These are phyloP conservation scores for Zelleria hepariella DNA, from an alignment of 2,888 invertebrate species.

Conservation along the genomic window DNA sequence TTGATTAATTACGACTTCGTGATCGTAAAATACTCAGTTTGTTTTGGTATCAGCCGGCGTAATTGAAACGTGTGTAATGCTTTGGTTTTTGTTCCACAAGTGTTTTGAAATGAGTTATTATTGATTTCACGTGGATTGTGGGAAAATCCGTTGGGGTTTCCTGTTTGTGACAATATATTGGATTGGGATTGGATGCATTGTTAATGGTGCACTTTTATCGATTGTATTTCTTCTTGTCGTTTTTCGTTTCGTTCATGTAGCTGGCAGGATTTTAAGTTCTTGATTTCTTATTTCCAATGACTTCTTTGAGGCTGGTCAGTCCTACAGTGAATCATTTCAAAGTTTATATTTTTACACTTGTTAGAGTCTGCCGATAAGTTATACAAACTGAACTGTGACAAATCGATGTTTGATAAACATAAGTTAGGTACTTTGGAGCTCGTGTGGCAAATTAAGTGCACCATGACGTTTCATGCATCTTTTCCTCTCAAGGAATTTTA, in stretches of 20 bases:
- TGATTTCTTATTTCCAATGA: too few species aligned
- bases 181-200: neutral
- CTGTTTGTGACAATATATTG: neutral
- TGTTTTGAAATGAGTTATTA: neutral
- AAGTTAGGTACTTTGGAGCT: too few species aligned
- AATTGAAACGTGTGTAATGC: conserved; percentile 7
- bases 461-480: too few species aligned
- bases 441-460: too few species aligned
- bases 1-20: conserved; percentile 10
- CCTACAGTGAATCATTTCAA: neutral
- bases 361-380: neutral
- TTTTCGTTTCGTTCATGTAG: neutral
- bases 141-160: neutral
- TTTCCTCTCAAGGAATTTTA: neutral
- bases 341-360: neutral
- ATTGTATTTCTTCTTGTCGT: neutral
- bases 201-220: neutral
- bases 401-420: neutral
- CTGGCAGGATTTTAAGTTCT: too few species aligned
- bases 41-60: conserved; percentile 16
- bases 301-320: too few species aligned
- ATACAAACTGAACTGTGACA: neutral
- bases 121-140: neutral
- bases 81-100: neutral
- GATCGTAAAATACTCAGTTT: conserved; percentile 35